Percentiles rank a stretch among this genome's conserved stretches.
Evolutionary conservation across 1,140 invertebrate species (phyloP).

Genomic region (Gerris buenoi): DNA sequence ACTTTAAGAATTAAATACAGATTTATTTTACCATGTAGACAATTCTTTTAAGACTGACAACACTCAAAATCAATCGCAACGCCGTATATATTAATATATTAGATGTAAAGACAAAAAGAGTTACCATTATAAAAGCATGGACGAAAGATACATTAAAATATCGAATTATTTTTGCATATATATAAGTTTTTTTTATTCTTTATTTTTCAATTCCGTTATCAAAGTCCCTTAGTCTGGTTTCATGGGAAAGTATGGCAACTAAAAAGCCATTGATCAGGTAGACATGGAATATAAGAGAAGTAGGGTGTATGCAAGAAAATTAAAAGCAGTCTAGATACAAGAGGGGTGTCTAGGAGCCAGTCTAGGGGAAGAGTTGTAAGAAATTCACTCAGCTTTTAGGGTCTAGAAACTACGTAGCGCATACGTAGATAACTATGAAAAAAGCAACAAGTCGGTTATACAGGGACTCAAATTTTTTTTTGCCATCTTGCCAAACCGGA

Average conservation of each 20-base stretch:
- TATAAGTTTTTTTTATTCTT: background rate
- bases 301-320: background rate
- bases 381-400: background rate
- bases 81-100: background rate
- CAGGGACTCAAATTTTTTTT: too few relatives aligned
- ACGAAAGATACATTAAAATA: background rate
- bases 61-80: background rate
- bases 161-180: background rate
- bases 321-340: background rate
- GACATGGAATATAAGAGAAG: background rate
- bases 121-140: background rate
- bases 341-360: background rate
- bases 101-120: background rate
- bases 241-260: background rate
- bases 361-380: background rate
- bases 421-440: background rate
- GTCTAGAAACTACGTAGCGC: background rate
- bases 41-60: background rate
- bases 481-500: background rate
- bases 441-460: background rate
- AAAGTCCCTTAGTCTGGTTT: background rate
- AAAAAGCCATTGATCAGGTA: background rate
- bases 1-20: too few relatives aligned
- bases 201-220: background rate
- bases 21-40: too few relatives aligned